Evolutionary conservation across 2,888 invertebrate genomes (phyloP).

Genomic region (Caenorhabditis wallacei): DNA sequence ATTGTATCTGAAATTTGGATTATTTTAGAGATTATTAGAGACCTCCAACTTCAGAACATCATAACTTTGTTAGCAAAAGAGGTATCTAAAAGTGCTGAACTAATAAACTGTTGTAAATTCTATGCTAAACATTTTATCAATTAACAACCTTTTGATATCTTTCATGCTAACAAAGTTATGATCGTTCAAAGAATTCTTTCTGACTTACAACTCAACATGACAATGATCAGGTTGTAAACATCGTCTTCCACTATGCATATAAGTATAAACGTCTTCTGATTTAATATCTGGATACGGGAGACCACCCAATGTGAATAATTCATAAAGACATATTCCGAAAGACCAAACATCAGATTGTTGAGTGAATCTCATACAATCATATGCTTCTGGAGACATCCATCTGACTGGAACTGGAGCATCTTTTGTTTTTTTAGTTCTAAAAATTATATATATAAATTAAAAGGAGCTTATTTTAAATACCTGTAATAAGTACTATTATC

Average conservation of each 20-base stretch:
- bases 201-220: conserved; percentile 88
- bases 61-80: too few species aligned
- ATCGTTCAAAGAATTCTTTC: too few species aligned
- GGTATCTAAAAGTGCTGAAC: too few species aligned
- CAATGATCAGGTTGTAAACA: conserved; percentile 92
- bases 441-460: not conserved
- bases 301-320: conserved; percentile 87
- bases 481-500: conserved; percentile 86
- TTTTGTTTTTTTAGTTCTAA: conserved; percentile 23
- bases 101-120: too few species aligned
- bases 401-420: conserved; percentile 89
- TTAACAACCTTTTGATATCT: too few species aligned
- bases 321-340: conserved; percentile 86
- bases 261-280: conserved; percentile 63
- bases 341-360: conserved; percentile 84
- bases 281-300: conserved; percentile 86
- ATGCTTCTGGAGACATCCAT: conserved; percentile 99
- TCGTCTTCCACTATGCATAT: conserved; percentile 90
- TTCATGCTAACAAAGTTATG: too few species aligned
- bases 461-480: conserved; percentile 20
- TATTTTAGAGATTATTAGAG: too few species aligned
- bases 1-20: conserved; percentile 85
- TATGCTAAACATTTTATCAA: too few species aligned
- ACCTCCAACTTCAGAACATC: too few species aligned
- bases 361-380: conserved; percentile 91